A percentile compares a stretch with the other conserved stretches of the same genome.
phyloP scores from a whole-genome alignment of 2,797 vertebrate species.

The Huso huso region DNA sequence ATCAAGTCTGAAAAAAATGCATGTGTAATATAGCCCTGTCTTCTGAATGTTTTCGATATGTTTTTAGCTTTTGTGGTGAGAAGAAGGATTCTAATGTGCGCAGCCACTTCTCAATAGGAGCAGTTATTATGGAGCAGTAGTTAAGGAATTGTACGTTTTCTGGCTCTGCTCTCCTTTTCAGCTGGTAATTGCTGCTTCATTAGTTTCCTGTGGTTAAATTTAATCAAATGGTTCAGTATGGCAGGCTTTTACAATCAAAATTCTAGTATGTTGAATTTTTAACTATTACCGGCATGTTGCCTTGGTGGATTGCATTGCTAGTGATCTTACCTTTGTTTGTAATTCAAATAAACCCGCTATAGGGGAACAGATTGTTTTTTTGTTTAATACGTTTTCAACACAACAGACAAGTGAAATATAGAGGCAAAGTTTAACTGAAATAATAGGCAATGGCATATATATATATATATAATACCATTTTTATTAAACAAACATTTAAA shows the following conservation, averaged over 20 bases:
- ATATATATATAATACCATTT: too few relatives aligned
- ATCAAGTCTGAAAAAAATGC: constrained; percentile 11
- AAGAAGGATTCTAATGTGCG: constrained; percentile 25
- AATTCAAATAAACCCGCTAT: too few relatives aligned
- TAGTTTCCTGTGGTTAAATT: constrained; percentile 91
- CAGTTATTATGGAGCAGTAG: constrained; percentile 46
- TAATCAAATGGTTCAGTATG: constrained; percentile 90
- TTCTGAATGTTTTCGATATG: background rate
- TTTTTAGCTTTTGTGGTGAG: background rate
- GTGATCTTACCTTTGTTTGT: too few relatives aligned
- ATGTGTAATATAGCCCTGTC: constrained; percentile 44
- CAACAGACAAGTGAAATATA: too few relatives aligned
- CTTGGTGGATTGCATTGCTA: constrained; percentile 43
- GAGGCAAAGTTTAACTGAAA: too few relatives aligned
- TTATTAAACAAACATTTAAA: too few relatives aligned
- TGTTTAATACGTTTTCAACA: too few relatives aligned
- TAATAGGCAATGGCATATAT: too few relatives aligned
- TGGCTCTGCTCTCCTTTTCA: constrained; percentile 60
- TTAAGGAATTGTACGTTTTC: constrained; percentile 33
- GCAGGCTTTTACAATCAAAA: constrained; percentile 73
- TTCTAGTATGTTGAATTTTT: constrained; percentile 71
- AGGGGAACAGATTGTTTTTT: too few relatives aligned
- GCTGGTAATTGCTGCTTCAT: constrained; percentile 92
- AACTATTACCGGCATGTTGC: constrained; percentile 47
- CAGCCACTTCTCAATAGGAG: constrained; percentile 4